Evolutionary conservation across 2,797 vertebrate genomes (phyloP), one percentile per base, ranked within the genome.

Genomic region (Meda fulgida): DNA sequence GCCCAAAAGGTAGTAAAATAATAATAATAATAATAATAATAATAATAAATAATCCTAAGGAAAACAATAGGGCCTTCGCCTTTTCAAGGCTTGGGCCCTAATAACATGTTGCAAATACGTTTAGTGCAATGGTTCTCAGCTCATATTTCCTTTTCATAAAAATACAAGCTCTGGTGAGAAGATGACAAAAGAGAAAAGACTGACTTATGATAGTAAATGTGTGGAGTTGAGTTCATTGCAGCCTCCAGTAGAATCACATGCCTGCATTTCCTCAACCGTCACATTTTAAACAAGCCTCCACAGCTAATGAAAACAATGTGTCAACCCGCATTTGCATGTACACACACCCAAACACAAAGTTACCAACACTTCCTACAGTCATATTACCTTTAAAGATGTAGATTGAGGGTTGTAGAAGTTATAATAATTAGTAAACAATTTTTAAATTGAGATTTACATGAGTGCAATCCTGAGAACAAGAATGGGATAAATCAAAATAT

Each of bases 201-300:
- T 48, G 7, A 71, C 13, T 29, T 31, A 51, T 34, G 10, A 14
- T 58, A 60, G 58, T 40, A 77, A 36, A 58, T 8, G 6, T n/a
- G 51, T 38, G 1, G 13, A 26, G 23, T 40, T 75, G 46, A 21
- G 29, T 51, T 87, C 84, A 91, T 88, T 87, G 88, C 86, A 80
- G 87, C 70, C 91, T 94, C 93, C 92, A 91, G 90, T 78, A 92
- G 92, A 95, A 94, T 94, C 94, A 93, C 92, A 93, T 94, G 92
- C 92, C 93, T 93, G 91, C n/a, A 84, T 92, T 94, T 94, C 93
- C 92, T 91, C 85, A 85, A 85, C 85, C 55, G 84, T 93, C 21
- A n/a, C 92, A 93, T 85, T 85, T 92, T 90, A 46, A 16, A 70
- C 80, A 71, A 73, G 31, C 58, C 69, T 77, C 51, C 11, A 83